Evolutionary conservation across 1,140 invertebrate species (phyloP).

Genomic region (Diorhabda sublineata): DNA sequence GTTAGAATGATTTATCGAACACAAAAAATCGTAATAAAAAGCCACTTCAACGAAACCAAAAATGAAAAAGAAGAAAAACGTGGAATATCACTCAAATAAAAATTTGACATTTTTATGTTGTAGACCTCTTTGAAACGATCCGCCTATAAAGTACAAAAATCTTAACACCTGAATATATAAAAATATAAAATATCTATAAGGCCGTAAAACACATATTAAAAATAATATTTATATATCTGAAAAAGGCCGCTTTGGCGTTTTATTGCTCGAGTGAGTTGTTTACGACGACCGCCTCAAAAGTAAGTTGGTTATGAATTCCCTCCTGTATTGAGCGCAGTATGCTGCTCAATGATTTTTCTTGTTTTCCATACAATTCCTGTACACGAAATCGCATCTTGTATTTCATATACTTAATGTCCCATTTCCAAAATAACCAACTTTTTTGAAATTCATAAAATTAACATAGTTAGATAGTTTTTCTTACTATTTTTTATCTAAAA

Average conservation of each 20-base stretch:
- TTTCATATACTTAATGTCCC: too few species aligned
- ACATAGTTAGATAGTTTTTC: too few species aligned
- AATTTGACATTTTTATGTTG: conserved; percentile 37
- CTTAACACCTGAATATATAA: conserved; percentile 49
- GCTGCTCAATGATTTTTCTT: not conserved
- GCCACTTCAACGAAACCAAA: conserved; percentile 3
- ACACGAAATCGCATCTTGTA: too few species aligned
- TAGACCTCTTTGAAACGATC: conserved; percentile 29
- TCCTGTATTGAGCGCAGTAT: conserved; percentile 26
- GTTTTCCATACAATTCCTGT: too few species aligned
- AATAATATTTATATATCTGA: conserved; percentile 49
- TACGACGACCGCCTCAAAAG: conserved; percentile 36
- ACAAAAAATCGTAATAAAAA: conserved; percentile 17
- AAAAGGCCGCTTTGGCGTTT: conserved; percentile 44
- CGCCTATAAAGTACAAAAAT: conserved; percentile 42
- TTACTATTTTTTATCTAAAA: too few species aligned
- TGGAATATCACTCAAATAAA: conserved; percentile 29
- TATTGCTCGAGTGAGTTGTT: conserved; percentile 43
- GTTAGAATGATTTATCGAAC: conserved; percentile 16
- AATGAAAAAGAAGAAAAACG: conserved; percentile 11
- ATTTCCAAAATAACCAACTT: too few species aligned
- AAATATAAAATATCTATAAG: conserved; percentile 50
- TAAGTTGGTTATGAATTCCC: conserved; percentile 31
- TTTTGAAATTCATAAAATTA: too few species aligned
- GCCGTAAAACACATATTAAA: conserved; percentile 49